Evolutionary conservation across 2,113 vertebrate species (phyloP).

Genomic region (Hemichromis elongatus): DNA sequence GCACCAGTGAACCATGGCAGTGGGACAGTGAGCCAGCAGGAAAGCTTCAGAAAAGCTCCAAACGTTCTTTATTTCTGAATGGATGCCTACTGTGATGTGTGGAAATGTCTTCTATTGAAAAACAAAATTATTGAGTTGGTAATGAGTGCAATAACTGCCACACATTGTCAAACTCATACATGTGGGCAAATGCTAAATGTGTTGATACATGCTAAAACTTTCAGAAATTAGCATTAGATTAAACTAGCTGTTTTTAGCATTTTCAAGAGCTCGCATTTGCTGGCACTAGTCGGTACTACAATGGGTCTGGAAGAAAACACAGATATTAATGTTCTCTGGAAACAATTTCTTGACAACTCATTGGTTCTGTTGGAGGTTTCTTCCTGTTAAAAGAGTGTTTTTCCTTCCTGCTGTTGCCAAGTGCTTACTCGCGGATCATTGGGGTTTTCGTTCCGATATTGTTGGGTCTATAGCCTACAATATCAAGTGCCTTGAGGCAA

Average conservation of each 20-base stretch:
- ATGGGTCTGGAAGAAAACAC: background rate
- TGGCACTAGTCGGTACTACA: background rate
- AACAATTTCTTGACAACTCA: background rate
- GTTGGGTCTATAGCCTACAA: background rate
- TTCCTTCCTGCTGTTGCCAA: too few species aligned
- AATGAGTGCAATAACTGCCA: background rate
- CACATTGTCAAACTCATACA: background rate
- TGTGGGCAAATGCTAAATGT: background rate
- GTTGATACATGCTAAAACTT: background rate
- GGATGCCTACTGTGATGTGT: background rate
- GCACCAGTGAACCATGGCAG: background rate
- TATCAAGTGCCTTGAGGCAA: background rate
- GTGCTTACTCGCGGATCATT: too few species aligned
- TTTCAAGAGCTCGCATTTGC: background rate
- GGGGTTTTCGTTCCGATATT: background rate
- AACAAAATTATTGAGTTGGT: background rate
- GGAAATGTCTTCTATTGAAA: background rate
- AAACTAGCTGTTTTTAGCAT: background rate
- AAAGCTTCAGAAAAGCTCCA: background rate
- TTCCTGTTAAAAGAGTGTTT: too few species aligned
- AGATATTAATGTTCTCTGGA: background rate
- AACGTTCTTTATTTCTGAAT: background rate
- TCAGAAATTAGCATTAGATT: background rate
- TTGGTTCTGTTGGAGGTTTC: background rate
- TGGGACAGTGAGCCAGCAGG: background rate